Evolutionary conservation across 2,888 invertebrate genomes (phyloP).

Genomic region (Thera britannica): DNA sequence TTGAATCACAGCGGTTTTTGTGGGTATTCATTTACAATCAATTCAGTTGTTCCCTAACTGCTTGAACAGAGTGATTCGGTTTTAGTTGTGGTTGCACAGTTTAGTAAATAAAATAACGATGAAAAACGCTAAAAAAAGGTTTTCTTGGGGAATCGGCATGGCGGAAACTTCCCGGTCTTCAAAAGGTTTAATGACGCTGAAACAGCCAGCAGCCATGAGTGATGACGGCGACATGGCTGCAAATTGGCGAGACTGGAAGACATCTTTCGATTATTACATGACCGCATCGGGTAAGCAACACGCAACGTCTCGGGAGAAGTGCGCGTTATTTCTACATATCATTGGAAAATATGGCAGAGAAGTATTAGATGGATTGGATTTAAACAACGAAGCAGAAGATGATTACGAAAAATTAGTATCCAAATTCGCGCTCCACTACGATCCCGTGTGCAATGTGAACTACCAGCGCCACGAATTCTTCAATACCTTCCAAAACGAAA

Average conservation of each 20-base stretch:
- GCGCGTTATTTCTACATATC: conserved; percentile 38
- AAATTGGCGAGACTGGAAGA: conserved; percentile 34
- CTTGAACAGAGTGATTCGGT: conserved; percentile 1
- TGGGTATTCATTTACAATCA: not conserved
- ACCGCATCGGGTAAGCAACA: conserved; percentile 29
- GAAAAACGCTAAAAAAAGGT: conserved; percentile 8
- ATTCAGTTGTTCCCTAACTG: conserved; percentile 3
- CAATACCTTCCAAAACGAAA: conserved; percentile 30
- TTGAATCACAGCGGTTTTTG: conserved; percentile 1
- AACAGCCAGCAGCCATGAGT: conserved; percentile 22
- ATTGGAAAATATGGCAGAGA: conserved; percentile 33
- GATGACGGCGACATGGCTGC: conserved; percentile 17
- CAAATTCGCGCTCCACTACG: conserved; percentile 13
- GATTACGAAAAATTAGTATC: conserved; percentile 22
- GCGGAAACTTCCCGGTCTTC: not conserved
- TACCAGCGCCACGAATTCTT: conserved; percentile 35
- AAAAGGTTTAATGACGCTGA: conserved; percentile 4
- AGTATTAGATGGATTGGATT: conserved; percentile 15
- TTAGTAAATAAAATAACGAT: not conserved
- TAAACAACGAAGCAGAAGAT: conserved; percentile 5
- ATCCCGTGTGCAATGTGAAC: conserved; percentile 31
- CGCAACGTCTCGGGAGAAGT: conserved; percentile 24
- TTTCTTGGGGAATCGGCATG: not conserved
- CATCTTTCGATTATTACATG: conserved; percentile 33
- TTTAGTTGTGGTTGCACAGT: no score